Evolutionary conservation across 2,113 vertebrate species (phyloP).

Genomic region (Prunella fulvescens): DNA sequence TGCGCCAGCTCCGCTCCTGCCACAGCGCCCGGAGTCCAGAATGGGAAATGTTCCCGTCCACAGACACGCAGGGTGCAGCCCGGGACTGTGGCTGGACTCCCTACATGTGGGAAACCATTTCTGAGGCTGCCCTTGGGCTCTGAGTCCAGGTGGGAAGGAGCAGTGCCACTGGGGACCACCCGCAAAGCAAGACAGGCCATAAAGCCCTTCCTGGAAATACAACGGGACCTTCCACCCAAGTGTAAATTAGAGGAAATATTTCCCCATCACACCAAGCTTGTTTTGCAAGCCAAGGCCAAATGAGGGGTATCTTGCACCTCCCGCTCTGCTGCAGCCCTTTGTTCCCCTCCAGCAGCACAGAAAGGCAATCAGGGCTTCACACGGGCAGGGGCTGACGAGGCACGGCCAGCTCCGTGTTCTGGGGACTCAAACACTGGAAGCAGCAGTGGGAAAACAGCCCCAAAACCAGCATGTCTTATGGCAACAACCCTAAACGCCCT

Average conservation of each 20-base stretch:
- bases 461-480: accelerated
- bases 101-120: not conserved
- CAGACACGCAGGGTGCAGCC: not conserved
- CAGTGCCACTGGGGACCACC: not conserved
- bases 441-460: not conserved
- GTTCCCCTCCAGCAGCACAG: not conserved
- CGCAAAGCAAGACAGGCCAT: not conserved
- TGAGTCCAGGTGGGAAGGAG: not conserved
- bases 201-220: not conserved
- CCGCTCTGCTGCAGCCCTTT: not conserved
- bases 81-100: accelerated
- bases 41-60: not conserved
- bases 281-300: not conserved
- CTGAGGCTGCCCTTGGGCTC: accelerated
- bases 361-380: not conserved
- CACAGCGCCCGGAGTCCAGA: not conserved
- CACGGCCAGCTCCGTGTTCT: not conserved
- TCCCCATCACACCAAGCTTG: not conserved
- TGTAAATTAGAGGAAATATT: not conserved
- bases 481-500: accelerated
- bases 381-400: not conserved
- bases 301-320: not conserved
- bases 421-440: not conserved
- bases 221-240: not conserved
- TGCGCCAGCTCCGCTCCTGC: accelerated